Evolutionary conservation across 2,888 invertebrate species (phyloP), one percentile per base, ranked within the genome.

Genomic region (Epistrophe eligans): DNA sequence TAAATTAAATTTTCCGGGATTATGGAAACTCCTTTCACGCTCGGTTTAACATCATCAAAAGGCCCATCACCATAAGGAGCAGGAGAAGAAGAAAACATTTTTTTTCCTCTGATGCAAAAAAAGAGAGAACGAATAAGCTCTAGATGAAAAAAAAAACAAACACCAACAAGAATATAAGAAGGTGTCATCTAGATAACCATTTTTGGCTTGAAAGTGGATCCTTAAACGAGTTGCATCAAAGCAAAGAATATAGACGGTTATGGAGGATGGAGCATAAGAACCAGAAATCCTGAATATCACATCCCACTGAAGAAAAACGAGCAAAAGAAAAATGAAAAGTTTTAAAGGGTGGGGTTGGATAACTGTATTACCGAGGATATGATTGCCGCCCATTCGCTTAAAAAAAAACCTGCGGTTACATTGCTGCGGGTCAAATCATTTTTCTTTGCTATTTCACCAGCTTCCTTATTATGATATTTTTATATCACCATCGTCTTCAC

Each of bases 1-100:
- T 88, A 88, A 88, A 88, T 88, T 88, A 87, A 76, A 83, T 88
- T 88, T 88, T 88, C 76, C 79, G 58, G 83, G 43, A 87, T 83
- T 79, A 79, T 87, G 83, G 62, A 87, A 83, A 82, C 87, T 83
- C 79, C 83, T 87, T 87, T 83, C 79, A 71, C 58, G 55, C 79
- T 79, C 76, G 52, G 76, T 76, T 87, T n/a, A 70, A 76, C 87
- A 79, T 83, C 76, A 79, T 87, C 87, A 87, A 87, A 87, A 83
- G 85, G 81, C 82, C 70, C 81, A 81, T 24, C 60, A 60, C 35
- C 52, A 32, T 15, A 45, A n/a, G 58, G 43, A 19, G 67, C 10
- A 55, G 9, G 11, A 11, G 43, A 67, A 8, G 40, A 43, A 17
- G 48, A 77, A 38, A 6, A 35, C 7, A n/a, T 1, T 7, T 40